phyloP scores from a whole-genome alignment of 2,888 invertebrate species.

The Cactoblastis cactorum region DNA sequence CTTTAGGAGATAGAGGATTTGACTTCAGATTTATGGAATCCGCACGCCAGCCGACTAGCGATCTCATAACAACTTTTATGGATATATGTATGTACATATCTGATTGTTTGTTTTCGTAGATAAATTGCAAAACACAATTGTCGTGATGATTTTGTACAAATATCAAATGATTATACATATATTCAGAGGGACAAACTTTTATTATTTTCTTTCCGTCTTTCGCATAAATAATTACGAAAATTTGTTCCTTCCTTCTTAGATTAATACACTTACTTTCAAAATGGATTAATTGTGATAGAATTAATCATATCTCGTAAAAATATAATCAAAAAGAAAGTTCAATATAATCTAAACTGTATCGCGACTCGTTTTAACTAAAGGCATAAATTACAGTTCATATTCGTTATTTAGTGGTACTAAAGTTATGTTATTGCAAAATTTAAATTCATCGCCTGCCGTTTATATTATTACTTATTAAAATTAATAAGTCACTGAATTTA shows the following conservation, averaged over 20 bases:
- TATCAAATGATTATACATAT: no score
- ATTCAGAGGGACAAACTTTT: no score
- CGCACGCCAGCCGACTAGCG: neutral
- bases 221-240: no score
- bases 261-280: no score
- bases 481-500: constrained; percentile 22
- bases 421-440: constrained; percentile 5
- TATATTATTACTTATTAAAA: neutral
- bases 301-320: no score
- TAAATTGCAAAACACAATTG: no score
- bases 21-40: constrained; percentile 7
- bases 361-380: constrained; percentile 1
- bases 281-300: no score
- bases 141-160: no score
- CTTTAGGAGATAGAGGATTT: constrained; percentile 8
- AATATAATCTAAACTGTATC: no score
- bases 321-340: no score
- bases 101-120: neutral
- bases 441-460: neutral
- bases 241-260: no score
- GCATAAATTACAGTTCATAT: constrained; percentile 3
- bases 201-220: no score
- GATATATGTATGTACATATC: neutral
- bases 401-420: neutral
- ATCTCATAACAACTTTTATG: neutral